Conservation (phyloP, 2,888 invertebrate genomes). For the Cheilosia urbana region DNA sequence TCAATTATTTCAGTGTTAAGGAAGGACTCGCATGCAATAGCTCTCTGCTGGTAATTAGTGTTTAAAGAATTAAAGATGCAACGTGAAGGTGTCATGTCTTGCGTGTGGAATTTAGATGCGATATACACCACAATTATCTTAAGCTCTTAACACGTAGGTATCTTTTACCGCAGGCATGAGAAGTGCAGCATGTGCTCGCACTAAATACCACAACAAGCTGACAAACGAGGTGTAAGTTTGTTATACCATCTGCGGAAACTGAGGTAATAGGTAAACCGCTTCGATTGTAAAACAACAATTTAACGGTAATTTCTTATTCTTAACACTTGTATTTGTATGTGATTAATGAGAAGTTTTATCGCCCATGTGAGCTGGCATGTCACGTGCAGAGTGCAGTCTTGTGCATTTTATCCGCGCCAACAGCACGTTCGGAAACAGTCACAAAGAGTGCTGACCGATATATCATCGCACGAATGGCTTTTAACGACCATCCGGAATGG, state of each 20-base stretch:
- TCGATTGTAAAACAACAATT: constrained; percentile 4
- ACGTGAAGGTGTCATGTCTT: too few relatives aligned
- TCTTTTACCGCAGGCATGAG: neutral
- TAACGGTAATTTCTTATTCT: constrained; percentile 18
- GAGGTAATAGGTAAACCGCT: constrained; percentile 32
- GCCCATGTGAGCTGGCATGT: neutral
- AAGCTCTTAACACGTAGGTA: neutral
- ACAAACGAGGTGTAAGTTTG: constrained; percentile 1
- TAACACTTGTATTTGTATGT: constrained; percentile 16
- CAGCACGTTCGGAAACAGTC: neutral
- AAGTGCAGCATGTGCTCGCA: constrained; percentile 8
- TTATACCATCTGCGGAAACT: constrained; percentile 21
- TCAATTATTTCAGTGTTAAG: too few relatives aligned
- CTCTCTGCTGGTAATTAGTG: too few relatives aligned
- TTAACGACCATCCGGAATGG: constrained; percentile 21
- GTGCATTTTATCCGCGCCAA: neutral
- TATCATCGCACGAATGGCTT: constrained; percentile 3
- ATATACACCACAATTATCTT: neutral
- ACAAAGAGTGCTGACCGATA: neutral
- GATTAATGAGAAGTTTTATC: neutral
- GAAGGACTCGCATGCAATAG: too few relatives aligned
- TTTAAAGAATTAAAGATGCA: too few relatives aligned
- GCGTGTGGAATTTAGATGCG: neutral
- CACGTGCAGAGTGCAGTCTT: neutral
- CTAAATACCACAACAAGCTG: constrained; percentile 17